Evolutionary conservation across 2,888 invertebrate genomes (phyloP).

Genomic region (Trisateles emortualis): DNA sequence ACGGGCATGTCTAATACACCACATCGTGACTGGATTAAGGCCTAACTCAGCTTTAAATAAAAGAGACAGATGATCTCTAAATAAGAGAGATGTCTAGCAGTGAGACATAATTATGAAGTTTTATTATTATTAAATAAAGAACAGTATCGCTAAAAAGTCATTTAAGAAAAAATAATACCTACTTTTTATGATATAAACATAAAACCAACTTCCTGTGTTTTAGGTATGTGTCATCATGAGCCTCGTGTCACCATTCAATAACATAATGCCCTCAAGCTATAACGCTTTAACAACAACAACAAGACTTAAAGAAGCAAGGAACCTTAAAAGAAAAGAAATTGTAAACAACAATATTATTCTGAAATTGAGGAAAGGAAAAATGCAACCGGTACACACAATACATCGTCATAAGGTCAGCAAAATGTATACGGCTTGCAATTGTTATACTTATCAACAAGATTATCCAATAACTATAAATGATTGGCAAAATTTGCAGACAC

Average conservation of each 20-base stretch:
- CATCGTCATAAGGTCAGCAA: conserved; percentile 8
- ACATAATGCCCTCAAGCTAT: conserved; percentile 1
- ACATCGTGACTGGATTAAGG: too few relatives aligned
- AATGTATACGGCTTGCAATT: conserved; percentile 3
- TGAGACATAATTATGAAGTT: too few relatives aligned
- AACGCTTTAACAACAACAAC: conserved; percentile 2
- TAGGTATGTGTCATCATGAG: conserved; percentile 26
- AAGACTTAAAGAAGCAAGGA: conserved; percentile 10
- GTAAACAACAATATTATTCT: conserved; percentile 14
- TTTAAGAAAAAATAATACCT: not conserved
- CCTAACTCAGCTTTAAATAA: too few relatives aligned
- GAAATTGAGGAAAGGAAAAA: conserved; percentile 19
- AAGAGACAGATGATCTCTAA: too few relatives aligned
- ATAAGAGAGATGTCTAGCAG: too few relatives aligned
- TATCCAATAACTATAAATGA: conserved; percentile 18
- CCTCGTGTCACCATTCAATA: conserved; percentile 4
- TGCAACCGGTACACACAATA: conserved; percentile 2
- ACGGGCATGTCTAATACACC: too few relatives aligned
- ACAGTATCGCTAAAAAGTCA: too few relatives aligned
- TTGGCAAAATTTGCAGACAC: conserved; percentile 25
- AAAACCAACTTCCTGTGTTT: conserved; percentile 6
- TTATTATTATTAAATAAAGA: too few relatives aligned
- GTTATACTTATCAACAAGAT: conserved; percentile 16
- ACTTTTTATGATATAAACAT: not conserved
- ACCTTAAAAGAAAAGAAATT: conserved; percentile 14